Conservation (phyloP, 1,140 invertebrate genomes). For the Drosophila insularis region DNA sequence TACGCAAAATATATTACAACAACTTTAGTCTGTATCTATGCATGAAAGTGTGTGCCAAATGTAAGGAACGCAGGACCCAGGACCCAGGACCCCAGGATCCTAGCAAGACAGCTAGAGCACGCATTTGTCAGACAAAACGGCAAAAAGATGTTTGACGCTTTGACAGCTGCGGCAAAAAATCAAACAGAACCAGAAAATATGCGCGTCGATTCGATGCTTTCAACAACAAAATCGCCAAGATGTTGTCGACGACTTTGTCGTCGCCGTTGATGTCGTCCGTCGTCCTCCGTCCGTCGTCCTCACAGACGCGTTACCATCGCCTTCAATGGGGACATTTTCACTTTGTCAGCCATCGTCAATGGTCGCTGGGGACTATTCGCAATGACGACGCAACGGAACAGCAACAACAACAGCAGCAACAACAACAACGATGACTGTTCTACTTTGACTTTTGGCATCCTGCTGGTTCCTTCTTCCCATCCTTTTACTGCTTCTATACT, state of each 20-base stretch:
- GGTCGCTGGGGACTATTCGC: slow-evolving; percentile 44
- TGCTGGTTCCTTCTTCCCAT: not conserved
- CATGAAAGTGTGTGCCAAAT: not conserved
- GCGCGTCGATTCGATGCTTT: slow-evolving; percentile 52
- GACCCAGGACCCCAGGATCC: slow-evolving; percentile 34
- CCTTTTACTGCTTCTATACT: not conserved
- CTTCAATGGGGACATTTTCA: slow-evolving; percentile 74
- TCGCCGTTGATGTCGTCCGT: too few species aligned
- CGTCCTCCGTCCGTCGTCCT: too few species aligned
- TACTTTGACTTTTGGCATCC: slow-evolving; percentile 15
- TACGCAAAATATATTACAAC: slow-evolving; percentile 9
- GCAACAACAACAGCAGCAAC: slow-evolving; percentile 9
- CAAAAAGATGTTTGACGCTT: slow-evolving; percentile 71
- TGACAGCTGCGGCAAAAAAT: slow-evolving; percentile 68
- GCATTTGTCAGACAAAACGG: slow-evolving; percentile 66
- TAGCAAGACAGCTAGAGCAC: slow-evolving; percentile 20
- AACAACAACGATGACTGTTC: slow-evolving; percentile 6
- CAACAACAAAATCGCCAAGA: slow-evolving; percentile 20
- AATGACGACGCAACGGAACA: slow-evolving; percentile 45
- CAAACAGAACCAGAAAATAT: slow-evolving; percentile 56
- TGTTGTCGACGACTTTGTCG: not conserved
- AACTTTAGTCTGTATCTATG: slow-evolving; percentile 11
- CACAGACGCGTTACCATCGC: slow-evolving; percentile 32
- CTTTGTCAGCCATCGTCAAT: slow-evolving; percentile 68
- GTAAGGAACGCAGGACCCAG: slow-evolving; percentile 34